Evolutionary conservation across 2,113 vertebrate species (phyloP).

Genomic region (Chunga burmeisteri): DNA sequence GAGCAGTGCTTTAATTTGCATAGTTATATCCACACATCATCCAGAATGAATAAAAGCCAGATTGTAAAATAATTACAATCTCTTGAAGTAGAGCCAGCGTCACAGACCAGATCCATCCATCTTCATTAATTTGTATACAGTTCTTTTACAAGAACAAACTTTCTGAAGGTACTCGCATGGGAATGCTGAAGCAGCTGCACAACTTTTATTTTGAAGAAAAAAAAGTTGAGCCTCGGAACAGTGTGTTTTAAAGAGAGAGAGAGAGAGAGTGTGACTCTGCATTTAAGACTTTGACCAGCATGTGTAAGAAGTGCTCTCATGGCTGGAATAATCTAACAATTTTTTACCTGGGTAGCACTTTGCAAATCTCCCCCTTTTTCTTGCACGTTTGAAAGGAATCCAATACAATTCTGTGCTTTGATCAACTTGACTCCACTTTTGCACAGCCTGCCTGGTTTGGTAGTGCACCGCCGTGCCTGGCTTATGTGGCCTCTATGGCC

Average conservation of each 20-base stretch:
- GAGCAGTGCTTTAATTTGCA: conserved; percentile 69
- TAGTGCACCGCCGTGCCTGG: conserved; percentile 71
- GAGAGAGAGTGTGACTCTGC: conserved; percentile 66
- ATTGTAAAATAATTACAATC: conserved; percentile 82
- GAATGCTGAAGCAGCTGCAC: conserved; percentile 76
- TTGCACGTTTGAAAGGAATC: conserved; percentile 66
- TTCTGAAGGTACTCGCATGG: conserved; percentile 73
- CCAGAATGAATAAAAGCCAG: conserved; percentile 77
- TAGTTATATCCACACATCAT: conserved; percentile 75
- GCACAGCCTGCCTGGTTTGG: conserved; percentile 71
- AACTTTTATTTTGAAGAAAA: conserved; percentile 86
- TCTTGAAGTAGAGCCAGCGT: conserved; percentile 75
- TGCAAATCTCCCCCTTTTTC: conserved; percentile 68
- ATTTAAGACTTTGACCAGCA: conserved; percentile 75
- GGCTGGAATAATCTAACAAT: conserved; percentile 70
- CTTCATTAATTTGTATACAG: conserved; percentile 78
- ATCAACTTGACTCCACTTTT: conserved; percentile 66
- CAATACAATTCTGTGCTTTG: conserved; percentile 2
- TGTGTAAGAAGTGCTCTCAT: conserved; percentile 70
- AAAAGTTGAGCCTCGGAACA: conserved; percentile 71
- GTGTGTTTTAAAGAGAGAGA: conserved; percentile 61
- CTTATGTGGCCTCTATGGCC: conserved; percentile 86
- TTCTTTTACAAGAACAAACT: conserved; percentile 74
- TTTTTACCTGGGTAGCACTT: conserved; percentile 71
- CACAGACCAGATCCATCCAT: conserved; percentile 67